Evolutionary conservation across 2,888 invertebrate species (phyloP).

Genomic region (Amphipoea oculea): DNA sequence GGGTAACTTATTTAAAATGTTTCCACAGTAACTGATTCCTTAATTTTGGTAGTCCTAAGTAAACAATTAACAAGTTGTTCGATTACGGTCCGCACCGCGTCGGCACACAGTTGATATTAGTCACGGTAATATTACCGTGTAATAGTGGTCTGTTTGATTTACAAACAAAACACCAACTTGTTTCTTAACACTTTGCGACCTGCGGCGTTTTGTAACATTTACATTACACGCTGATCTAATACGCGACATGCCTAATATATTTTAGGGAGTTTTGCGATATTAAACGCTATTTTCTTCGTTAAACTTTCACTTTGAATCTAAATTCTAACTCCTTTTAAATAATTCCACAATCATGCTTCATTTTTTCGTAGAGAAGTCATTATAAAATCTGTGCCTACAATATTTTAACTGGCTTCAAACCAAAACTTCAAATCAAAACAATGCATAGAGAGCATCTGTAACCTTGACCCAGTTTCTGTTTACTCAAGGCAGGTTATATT

Average conservation of each 20-base stretch:
- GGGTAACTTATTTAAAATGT: slow-evolving; percentile 2
- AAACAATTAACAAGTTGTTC: slow-evolving; percentile 50
- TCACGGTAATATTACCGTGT: too few relatives aligned
- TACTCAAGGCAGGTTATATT: slow-evolving; percentile 69
- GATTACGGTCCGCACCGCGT: slow-evolving; percentile 26
- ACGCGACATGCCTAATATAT: slow-evolving; percentile 1
- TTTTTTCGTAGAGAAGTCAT: slow-evolving; percentile 10
- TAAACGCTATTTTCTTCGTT: slow-evolving; percentile 1
- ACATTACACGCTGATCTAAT: slow-evolving; percentile 41
- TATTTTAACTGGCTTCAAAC: slow-evolving; percentile 10
- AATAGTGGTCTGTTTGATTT: slow-evolving; percentile 66
- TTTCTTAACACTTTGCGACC: slow-evolving; percentile 72
- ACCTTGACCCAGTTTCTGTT: slow-evolving; percentile 78
- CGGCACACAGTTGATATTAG: slow-evolving; percentile 34
- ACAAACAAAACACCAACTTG: slow-evolving; percentile 73
- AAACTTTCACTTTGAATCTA: slow-evolving; percentile 37
- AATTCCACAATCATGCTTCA: slow-evolving; percentile 13
- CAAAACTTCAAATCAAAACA: slow-evolving; percentile 19
- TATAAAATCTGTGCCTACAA: slow-evolving; percentile 1
- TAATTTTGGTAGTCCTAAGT: slow-evolving; percentile 43
- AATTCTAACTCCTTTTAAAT: slow-evolving; percentile 19
- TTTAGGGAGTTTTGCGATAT: background rate
- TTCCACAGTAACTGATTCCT: slow-evolving; percentile 27
- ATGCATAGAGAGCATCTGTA: slow-evolving; percentile 44
- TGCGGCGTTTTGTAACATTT: slow-evolving; percentile 75